These are phyloP conservation scores for Caenorhabditis elegans DNA, from an alignment of 1,140 invertebrate genomes.

Conservation along the genomic window WBcel235 BX284606.5:7848001-7848500, in stretches of 20 bases:
- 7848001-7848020: background rate
- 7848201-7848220: background rate
- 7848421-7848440: slow-evolving; percentile 27
- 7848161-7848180: background rate
- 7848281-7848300: background rate
- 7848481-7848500: slow-evolving; percentile 24
- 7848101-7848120: background rate
- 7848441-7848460: slow-evolving; percentile 24
- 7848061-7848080: background rate
- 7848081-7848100: slow-evolving; percentile 26
- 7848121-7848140: slow-evolving; percentile 24
- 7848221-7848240: background rate
- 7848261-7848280: slow-evolving; percentile 20
- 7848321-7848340: background rate
- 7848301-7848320: background rate
- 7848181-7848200: background rate
- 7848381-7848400: slow-evolving; percentile 13
- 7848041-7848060: background rate
- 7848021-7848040: background rate
- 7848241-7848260: slow-evolving; percentile 27
- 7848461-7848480: slow-evolving; percentile 7
- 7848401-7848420: slow-evolving; percentile 8
- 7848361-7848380: slow-evolving; percentile 5
- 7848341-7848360: slow-evolving; percentile 6
- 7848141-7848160: background rate